A percentile compares a stretch with the other conserved stretches of the same genome.
Conservation (phyloP, 1,140 invertebrate genomes). For the Brachionus rubens region DNA sequence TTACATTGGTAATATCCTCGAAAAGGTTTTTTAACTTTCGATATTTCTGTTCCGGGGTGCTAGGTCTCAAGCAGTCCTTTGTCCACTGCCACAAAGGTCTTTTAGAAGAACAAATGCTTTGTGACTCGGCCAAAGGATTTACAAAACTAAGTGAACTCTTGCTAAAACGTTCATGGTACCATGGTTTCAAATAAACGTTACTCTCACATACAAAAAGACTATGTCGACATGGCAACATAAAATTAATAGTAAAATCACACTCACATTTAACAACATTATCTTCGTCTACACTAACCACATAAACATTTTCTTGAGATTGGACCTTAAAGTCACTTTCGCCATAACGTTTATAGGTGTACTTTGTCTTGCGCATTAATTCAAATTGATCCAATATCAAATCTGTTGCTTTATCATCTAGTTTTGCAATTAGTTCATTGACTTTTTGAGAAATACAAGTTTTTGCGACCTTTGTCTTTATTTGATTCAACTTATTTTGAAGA, state of each 20-base stretch:
- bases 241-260: background rate
- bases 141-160: background rate
- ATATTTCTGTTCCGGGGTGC: background rate
- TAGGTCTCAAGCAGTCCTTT: background rate
- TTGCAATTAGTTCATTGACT: background rate
- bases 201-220: background rate
- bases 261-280: background rate
- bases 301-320: background rate
- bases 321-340: constrained; percentile 1
- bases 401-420: constrained; percentile 6
- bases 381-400: constrained; percentile 6
- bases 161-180: background rate
- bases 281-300: background rate
- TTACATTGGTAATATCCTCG: constrained; percentile 15
- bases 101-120: background rate
- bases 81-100: background rate
- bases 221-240: background rate
- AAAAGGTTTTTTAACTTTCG: background rate
- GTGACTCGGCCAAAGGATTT: background rate
- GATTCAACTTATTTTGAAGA: too few relatives aligned
- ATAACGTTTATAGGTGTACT: background rate
- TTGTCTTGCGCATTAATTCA: background rate
- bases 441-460: too few relatives aligned
- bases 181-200: background rate
- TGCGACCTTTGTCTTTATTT: too few relatives aligned